Evolutionary conservation across 2,113 vertebrate genomes (phyloP).

Genomic region (Rhinolophus ferrumequinum): DNA sequence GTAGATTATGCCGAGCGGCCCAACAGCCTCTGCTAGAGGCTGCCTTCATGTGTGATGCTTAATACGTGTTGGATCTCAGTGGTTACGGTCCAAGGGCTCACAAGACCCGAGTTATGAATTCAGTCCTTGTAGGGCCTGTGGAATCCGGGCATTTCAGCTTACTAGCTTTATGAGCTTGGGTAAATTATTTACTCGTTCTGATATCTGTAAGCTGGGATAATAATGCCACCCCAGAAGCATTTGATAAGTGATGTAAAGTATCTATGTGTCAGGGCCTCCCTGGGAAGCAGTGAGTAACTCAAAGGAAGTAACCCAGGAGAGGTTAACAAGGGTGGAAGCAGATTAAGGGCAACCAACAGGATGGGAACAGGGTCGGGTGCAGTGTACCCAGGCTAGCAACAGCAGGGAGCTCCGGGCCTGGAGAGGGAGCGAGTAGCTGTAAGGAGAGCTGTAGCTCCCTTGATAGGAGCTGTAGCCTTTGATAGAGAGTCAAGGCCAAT

Average conservation of each 20-base stretch:
- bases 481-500: not conserved
- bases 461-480: not conserved
- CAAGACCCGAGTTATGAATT: not conserved
- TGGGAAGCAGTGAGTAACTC: not conserved
- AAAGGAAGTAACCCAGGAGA: not conserved
- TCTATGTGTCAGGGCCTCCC: not conserved
- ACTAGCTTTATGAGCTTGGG: not conserved
- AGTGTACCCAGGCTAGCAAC: not conserved
- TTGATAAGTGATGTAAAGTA: not conserved
- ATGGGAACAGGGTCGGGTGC: too few relatives aligned
- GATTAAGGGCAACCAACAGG: not conserved
- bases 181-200: not conserved
- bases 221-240: not conserved
- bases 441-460: not conserved
- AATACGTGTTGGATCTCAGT: not conserved
- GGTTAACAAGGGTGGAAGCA: not conserved
- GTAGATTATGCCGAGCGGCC: not conserved
- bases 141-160: not conserved
- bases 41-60: not conserved
- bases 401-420: too few relatives aligned
- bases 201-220: not conserved
- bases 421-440: not conserved
- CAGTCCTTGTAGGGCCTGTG: not conserved
- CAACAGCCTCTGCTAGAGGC: not conserved
- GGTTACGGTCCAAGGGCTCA: not conserved